A percentile compares a stretch with the other conserved stretches of the same genome.
These are phyloP conservation scores for Tympanoctomys barrerae DNA, from an alignment of 2,797 vertebrate species.

Conservation along the genomic window DNA sequence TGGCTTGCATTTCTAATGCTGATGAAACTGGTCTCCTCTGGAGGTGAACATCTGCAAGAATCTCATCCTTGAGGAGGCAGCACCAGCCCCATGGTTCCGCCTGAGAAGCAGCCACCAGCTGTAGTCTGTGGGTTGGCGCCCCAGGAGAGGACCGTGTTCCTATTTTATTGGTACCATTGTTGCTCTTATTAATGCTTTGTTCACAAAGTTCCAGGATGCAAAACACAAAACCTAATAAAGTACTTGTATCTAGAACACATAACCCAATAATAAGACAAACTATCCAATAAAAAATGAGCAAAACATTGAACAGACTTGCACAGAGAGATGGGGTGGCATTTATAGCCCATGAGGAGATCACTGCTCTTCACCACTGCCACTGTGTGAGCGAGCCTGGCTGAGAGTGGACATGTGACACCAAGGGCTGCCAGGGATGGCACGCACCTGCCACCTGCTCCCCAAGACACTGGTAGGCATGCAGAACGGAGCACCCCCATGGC, in stretches of 20 bases:
- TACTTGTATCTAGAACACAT: background rate
- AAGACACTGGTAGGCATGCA: background rate
- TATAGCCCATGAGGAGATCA: fast-evolving
- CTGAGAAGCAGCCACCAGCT: background rate
- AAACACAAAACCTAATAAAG: slow-evolving; percentile 40
- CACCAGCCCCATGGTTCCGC: background rate
- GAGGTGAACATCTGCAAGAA: background rate
- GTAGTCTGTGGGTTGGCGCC: background rate
- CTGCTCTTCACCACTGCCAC: background rate
- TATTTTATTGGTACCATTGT: background rate
- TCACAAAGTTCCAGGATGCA: background rate
- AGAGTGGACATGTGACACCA: fast-evolving
- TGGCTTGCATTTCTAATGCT: background rate
- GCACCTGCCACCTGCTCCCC: fast-evolving
- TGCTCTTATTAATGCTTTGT: background rate
- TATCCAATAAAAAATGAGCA: slow-evolving; percentile 50
- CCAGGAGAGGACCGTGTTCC: background rate
- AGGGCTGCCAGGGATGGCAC: fast-evolving
- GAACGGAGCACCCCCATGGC: background rate
- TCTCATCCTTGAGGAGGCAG: background rate
- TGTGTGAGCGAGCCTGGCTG: fast-evolving
- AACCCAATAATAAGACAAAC: slow-evolving; percentile 41
- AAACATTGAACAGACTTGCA: background rate
- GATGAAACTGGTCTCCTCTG: background rate
- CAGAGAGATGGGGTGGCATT: background rate